Evolutionary conservation across 2,113 vertebrate species (phyloP).

Genomic region (Ceratotherium simum): DNA sequence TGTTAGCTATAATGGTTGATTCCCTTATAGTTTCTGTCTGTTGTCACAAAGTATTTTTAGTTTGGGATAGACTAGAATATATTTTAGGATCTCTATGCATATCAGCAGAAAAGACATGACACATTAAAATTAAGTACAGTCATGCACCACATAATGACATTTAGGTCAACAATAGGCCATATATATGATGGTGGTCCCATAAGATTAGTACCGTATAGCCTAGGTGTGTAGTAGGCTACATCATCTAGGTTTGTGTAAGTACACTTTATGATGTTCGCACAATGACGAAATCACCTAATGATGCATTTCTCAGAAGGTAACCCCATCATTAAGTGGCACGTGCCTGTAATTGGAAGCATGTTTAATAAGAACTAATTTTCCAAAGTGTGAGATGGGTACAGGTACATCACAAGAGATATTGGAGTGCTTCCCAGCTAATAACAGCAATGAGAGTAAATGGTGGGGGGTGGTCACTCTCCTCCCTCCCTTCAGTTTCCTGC

Average conservation of each 20-base stretch:
- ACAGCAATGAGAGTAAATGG: neutral
- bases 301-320: too few species aligned
- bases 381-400: neutral
- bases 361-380: neutral
- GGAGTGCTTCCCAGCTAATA: neutral
- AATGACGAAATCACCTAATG: too few species aligned
- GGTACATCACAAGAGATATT: neutral
- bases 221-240: too few species aligned
- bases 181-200: too few species aligned
- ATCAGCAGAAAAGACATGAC: neutral
- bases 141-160: too few species aligned
- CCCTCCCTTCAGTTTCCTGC: neutral
- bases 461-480: fast-evolving
- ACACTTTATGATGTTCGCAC: too few species aligned
- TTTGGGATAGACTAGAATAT: neutral
- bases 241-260: too few species aligned
- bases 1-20: neutral
- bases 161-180: too few species aligned
- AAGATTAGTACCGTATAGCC: too few species aligned
- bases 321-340: too few species aligned
- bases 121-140: neutral
- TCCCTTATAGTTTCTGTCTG: neutral
- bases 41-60: neutral
- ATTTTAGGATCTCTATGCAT: neutral
- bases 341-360: neutral